Percentiles rank a stretch among this genome's conserved stretches.
Evolutionary conservation across 2,888 invertebrate genomes (phyloP).

Genomic region (Melanchra persicariae): DNA sequence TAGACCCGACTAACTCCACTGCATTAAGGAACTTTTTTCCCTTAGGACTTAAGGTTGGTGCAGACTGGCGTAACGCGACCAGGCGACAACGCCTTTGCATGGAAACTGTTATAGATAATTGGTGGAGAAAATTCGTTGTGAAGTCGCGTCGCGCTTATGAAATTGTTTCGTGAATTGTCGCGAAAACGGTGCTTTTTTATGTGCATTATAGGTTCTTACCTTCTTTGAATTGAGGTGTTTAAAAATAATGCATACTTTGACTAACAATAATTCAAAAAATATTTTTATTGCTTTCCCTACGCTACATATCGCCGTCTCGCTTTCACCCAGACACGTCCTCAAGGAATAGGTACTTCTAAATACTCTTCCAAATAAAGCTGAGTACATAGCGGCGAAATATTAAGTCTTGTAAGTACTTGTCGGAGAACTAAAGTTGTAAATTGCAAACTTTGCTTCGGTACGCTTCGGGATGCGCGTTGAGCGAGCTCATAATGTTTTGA

Average conservation of each 20-base stretch:
- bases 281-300: neutral
- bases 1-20: slow-evolving; percentile 67
- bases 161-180: neutral
- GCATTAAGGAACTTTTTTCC: slow-evolving; percentile 66
- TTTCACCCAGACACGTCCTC: slow-evolving; percentile 44
- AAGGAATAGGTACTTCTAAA: slow-evolving; percentile 71
- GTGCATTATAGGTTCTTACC: too few relatives aligned
- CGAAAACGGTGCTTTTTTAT: neutral
- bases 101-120: neutral
- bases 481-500: slow-evolving; percentile 65
- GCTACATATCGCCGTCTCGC: neutral
- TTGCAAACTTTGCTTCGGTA: slow-evolving; percentile 67
- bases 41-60: slow-evolving; percentile 37
- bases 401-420: slow-evolving; percentile 70
- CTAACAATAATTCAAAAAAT: neutral
- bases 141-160: neutral
- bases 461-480: slow-evolving; percentile 60
- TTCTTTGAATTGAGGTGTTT: neutral
- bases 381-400: slow-evolving; percentile 70
- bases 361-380: slow-evolving; percentile 73
- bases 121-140: too few relatives aligned
- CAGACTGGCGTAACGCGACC: neutral
- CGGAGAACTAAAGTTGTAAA: slow-evolving; percentile 71
- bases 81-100: neutral
- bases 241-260: too few relatives aligned